These are phyloP conservation scores for Glossosoma conforme DNA, from an alignment of 1,140 invertebrate species.

Conservation along the genomic window DNA sequence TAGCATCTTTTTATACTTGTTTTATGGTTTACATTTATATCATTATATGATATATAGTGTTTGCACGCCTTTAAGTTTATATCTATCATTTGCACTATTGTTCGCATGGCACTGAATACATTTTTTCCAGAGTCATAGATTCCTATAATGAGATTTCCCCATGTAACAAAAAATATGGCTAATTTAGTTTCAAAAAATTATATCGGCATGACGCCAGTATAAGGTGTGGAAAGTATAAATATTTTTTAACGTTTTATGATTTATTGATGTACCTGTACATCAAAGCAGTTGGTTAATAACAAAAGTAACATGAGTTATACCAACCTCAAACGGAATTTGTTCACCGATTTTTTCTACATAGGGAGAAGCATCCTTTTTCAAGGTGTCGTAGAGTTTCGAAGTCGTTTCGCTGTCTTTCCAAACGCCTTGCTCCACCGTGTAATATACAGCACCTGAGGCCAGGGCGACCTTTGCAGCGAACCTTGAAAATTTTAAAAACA, in stretches of 20 bases:
- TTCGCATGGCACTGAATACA: background rate
- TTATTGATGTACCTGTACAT: background rate
- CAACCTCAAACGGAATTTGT: constrained; percentile 53
- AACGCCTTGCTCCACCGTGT: constrained; percentile 51
- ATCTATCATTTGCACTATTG: background rate
- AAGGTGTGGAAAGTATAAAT: background rate
- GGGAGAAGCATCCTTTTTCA: constrained; percentile 48
- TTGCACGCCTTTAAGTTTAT: too few relatives aligned
- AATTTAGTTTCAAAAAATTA: background rate
- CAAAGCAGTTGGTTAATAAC: too few relatives aligned
- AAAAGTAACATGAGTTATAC: constrained; percentile 6
- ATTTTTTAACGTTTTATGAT: background rate
- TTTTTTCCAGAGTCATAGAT: background rate
- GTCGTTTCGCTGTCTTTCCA: constrained; percentile 52
- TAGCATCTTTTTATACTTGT: too few relatives aligned
- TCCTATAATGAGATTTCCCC: background rate
- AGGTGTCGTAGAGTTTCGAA: constrained; percentile 44
- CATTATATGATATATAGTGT: too few relatives aligned
- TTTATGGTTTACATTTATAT: too few relatives aligned
- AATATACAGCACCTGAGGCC: constrained; percentile 48
- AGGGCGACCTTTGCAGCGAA: constrained; percentile 51
- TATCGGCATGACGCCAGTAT: background rate
- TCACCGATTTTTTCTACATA: constrained; percentile 49
- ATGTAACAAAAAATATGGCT: too few relatives aligned
- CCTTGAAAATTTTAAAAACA: constrained; percentile 37